Conservation (phyloP, 2,113 vertebrate species). For the Tragelaphus scriptus region DNA sequence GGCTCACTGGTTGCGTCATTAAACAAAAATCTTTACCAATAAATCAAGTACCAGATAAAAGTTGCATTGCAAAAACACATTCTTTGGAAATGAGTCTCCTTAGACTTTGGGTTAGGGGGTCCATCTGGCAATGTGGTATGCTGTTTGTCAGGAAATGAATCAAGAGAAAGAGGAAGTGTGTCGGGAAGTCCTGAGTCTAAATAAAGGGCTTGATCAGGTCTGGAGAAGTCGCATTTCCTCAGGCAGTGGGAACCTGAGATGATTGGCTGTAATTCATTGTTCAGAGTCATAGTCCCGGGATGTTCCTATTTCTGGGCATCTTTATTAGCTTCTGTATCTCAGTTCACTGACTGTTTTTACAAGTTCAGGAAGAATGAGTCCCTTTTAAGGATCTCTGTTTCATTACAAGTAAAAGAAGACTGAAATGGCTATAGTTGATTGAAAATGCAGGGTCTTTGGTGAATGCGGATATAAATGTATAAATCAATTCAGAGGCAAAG, state of each 20-base stretch:
- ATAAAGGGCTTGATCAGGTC: not conserved
- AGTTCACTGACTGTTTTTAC: not conserved
- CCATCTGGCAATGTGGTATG: constrained; percentile 35
- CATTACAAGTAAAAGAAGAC: constrained; percentile 3
- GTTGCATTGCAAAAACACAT: constrained; percentile 2
- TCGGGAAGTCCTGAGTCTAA: not conserved
- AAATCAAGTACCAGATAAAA: not conserved
- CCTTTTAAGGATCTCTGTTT: constrained; percentile 16
- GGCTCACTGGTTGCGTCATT: not conserved
- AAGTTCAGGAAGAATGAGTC: not conserved
- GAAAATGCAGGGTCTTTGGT: not conserved
- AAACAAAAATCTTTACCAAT: not conserved
- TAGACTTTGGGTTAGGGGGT: not conserved
- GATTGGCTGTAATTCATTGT: not conserved
- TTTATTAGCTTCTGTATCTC: not conserved
- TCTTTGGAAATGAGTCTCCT: constrained; percentile 28
- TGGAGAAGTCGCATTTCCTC: not conserved
- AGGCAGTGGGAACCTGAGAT: not conserved
- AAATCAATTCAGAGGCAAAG: not conserved
- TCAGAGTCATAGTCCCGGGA: not conserved
- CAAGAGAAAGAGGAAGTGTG: constrained; percentile 31
- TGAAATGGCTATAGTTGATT: not conserved
- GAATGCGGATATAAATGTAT: not conserved
- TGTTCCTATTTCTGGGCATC: not conserved
- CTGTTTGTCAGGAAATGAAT: constrained; percentile 49